Evolutionary conservation across 2,888 invertebrate genomes (phyloP), one percentile per base, ranked within the genome.

Genomic region (Pollenia labialis): DNA sequence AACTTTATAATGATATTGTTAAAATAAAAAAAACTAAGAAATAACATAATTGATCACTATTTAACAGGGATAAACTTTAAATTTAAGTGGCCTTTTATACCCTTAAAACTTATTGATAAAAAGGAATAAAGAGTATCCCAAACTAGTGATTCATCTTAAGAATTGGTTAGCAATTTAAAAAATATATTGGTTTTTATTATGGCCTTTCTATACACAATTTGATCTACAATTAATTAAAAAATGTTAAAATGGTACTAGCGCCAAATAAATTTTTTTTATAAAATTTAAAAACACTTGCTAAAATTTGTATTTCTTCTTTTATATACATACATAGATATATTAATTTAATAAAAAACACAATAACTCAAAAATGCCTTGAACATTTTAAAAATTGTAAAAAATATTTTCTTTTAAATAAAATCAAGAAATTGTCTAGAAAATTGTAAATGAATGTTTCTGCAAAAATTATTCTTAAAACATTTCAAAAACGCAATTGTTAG

Each of bases 181-280:
- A 11, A 44, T 12, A 32, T 52, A 75, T 46, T 69, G 72, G 23
- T 50, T 74, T 72, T 58, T 81, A 58, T 74, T 74, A 42, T 74
- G 54, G 48, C 66, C 62, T 66, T 81, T 81, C 62, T 76, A 76
- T 71, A 82, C 1, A 46, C 16, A 60, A 69, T 46, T 75, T 68
- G 12, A 60, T 69, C 69, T 68, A 66, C 14, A 75, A 4, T 4
- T 50, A 58, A 23, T 46, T 40, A 71, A 71, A 9, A 50, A 68
- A 50, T 46, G 54, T 52, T 12, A 54, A 66, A 60, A 74, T 54
- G 62, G 12, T 16, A 32, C 32, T 32, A 32, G 23, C 52, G 3
- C 44, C 7, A 77, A 77, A 66, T 56, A 32, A 44, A 75, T 62
- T 50, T 56, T 48, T 44, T 44, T 23, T 64, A n/a, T 32, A 48